Evolutionary conservation across 2,888 invertebrate genomes (phyloP).

Genomic region (Lypha dubia): DNA sequence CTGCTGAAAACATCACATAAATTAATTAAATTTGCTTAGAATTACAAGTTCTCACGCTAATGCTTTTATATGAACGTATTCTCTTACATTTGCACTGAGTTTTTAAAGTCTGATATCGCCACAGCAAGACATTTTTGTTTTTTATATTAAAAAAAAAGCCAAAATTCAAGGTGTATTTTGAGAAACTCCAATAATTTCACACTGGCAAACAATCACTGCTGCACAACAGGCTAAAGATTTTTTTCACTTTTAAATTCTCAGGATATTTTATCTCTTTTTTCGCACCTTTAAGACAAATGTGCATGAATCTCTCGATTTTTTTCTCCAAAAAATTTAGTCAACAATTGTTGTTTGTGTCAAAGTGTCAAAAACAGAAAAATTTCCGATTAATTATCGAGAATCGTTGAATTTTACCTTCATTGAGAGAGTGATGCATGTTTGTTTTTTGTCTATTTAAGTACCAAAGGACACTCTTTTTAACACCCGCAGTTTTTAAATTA

Average conservation of each 20-base stretch:
- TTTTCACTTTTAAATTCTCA: slow-evolving; percentile 5
- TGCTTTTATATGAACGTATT: slow-evolving; percentile 45
- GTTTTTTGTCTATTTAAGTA: slow-evolving; percentile 38
- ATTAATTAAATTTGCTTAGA: slow-evolving; percentile 6
- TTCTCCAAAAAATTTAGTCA: neutral
- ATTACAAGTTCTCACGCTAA: slow-evolving; percentile 61
- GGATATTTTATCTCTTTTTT: slow-evolving; percentile 21
- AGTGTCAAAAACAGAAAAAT: slow-evolving; percentile 63
- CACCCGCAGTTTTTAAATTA: slow-evolving; percentile 66
- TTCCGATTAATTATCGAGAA: slow-evolving; percentile 69
- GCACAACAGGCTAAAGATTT: slow-evolving; percentile 49
- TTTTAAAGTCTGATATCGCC: slow-evolving; percentile 10
- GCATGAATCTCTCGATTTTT: slow-evolving; percentile 3
- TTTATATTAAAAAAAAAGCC: neutral
- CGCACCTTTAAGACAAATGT: neutral
- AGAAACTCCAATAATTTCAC: slow-evolving; percentile 71
- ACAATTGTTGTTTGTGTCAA: slow-evolving; percentile 64
- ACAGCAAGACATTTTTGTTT: slow-evolving; percentile 38
- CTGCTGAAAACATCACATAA: neutral
- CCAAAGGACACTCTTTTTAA: slow-evolving; percentile 55
- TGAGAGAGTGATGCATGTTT: slow-evolving; percentile 21
- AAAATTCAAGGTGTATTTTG: slow-evolving; percentile 64
- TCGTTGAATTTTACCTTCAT: slow-evolving; percentile 62
- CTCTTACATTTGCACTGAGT: slow-evolving; percentile 7
- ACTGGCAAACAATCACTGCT: slow-evolving; percentile 68